Evolutionary conservation across 64 coral and sea anemone species (phyloP).

Genomic region (Anthopleura sola): DNA sequence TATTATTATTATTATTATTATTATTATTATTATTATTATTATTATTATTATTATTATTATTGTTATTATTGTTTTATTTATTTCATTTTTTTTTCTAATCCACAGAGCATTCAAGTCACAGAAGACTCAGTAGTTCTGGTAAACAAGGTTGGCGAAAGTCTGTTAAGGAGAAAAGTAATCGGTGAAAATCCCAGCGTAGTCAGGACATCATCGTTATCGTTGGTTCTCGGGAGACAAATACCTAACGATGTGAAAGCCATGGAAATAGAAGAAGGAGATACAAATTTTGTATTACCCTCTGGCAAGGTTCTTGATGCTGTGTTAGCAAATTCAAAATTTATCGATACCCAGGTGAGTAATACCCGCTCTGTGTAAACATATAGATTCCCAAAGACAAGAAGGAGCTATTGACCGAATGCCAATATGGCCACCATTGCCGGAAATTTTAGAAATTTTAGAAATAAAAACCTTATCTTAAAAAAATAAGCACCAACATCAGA

Average conservation of each 20-base stretch:
- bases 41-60: too few species aligned
- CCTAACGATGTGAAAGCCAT: conserved; percentile 15
- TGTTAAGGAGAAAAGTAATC: conserved; percentile 55
- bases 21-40: too few species aligned
- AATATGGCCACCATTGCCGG: too few species aligned
- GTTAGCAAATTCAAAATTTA: conserved; percentile 9
- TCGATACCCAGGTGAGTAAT: conserved; percentile 64
- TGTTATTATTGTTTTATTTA: too few species aligned
- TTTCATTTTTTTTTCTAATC: too few species aligned
- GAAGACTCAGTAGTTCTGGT: conserved; percentile 50
- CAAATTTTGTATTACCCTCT: conserved; percentile 22
- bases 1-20: too few species aligned
- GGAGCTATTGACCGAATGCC: too few species aligned
- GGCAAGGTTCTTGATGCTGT: not conserved
- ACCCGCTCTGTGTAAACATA: not conserved
- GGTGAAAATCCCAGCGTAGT: conserved; percentile 42
- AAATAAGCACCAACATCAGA: too few species aligned
- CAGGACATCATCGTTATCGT: conserved; percentile 52
- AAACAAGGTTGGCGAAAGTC: conserved; percentile 48
- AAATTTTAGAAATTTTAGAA: too few species aligned
- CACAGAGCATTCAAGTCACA: conserved; percentile 46
- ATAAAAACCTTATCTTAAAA: too few species aligned
- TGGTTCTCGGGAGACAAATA: conserved; percentile 57
- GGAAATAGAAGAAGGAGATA: conserved; percentile 14
- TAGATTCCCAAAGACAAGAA: too few species aligned